A percentile compares a stretch with the other conserved stretches of the same genome.
phyloP scores from a whole-genome alignment of 2,113 vertebrate genomes.

The Tenebrosternarchus preto region DNA sequence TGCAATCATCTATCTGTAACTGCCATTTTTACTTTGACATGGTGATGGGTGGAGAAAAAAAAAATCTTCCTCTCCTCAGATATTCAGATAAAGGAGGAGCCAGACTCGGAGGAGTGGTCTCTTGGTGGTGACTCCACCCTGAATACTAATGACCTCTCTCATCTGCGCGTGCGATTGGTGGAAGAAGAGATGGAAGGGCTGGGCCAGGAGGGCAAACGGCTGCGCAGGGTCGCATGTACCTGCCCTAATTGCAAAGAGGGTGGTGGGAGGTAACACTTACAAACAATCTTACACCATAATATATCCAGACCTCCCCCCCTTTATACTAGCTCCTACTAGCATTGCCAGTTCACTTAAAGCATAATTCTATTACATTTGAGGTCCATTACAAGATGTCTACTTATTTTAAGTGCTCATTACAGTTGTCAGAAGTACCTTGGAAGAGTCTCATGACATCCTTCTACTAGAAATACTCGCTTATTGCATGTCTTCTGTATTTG shows the following conservation, averaged over 20 bases:
- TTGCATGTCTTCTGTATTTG: no score
- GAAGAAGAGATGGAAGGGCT: constrained; percentile 93
- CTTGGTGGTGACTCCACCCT: constrained; percentile 92
- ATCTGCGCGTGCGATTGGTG: constrained; percentile 89
- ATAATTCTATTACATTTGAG: not conserved
- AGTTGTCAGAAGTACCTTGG: not conserved
- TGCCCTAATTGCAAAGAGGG: constrained; percentile 99
- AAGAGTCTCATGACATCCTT: not conserved
- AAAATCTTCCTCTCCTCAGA: constrained; percentile 70
- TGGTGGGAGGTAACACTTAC: constrained; percentile 86
- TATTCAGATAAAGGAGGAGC: constrained; percentile 98
- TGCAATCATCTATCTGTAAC: no score
- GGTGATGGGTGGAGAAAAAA: not conserved
- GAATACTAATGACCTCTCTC: constrained; percentile 94
- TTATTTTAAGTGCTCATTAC: constrained; percentile 5
- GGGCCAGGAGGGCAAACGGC: constrained; percentile 92
- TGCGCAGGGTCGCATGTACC: constrained; percentile 95
- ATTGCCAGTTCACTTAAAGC: not conserved
- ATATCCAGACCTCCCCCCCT: not conserved
- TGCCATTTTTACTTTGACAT: no score
- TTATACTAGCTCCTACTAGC: not conserved
- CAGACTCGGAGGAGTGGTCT: constrained; percentile 97
- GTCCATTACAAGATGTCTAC: not conserved
- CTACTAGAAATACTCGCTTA: not conserved
- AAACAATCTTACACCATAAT: not conserved